phyloP scores from a whole-genome alignment of 2,113 vertebrate genomes.

The Apodemus speciosus region DNA sequence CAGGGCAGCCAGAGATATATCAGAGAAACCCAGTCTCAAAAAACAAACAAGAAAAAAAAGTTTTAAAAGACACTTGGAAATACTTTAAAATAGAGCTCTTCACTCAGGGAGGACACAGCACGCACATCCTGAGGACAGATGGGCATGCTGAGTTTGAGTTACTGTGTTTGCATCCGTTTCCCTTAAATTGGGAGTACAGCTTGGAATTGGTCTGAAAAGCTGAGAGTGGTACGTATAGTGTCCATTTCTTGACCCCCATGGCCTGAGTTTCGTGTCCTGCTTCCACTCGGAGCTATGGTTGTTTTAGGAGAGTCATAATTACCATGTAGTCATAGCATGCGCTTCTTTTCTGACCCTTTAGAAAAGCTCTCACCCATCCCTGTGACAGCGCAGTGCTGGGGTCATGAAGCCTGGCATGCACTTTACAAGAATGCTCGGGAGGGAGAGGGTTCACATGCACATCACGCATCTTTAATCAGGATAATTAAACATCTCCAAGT shows the following conservation, averaged over 20 bases:
- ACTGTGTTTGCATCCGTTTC: conserved; percentile 33
- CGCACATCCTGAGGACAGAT: not conserved
- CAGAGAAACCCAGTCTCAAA: no score
- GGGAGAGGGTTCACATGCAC: not conserved
- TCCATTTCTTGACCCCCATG: not conserved
- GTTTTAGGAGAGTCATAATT: not conserved
- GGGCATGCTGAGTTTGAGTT: not conserved
- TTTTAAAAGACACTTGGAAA: not conserved
- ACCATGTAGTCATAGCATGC: not conserved
- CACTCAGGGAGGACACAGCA: not conserved
- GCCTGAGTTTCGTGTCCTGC: not conserved
- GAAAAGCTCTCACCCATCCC: not conserved
- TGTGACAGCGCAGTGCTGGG: not conserved
- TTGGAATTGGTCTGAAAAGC: conserved; percentile 47
- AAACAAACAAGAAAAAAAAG: no score
- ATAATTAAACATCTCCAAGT: not conserved
- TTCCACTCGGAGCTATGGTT: not conserved
- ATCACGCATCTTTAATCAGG: not conserved
- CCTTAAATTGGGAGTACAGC: conserved; percentile 32
- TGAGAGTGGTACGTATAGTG: conserved; percentile 12
- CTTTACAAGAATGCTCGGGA: not conserved
- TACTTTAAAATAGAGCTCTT: not conserved
- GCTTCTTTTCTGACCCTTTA: conserved; percentile 15
- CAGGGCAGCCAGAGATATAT: no score
- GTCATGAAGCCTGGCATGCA: not conserved